These are phyloP conservation scores for Serranus cabrilla DNA, from an alignment of 2,797 vertebrate species.

Conservation along the genomic window DNA sequence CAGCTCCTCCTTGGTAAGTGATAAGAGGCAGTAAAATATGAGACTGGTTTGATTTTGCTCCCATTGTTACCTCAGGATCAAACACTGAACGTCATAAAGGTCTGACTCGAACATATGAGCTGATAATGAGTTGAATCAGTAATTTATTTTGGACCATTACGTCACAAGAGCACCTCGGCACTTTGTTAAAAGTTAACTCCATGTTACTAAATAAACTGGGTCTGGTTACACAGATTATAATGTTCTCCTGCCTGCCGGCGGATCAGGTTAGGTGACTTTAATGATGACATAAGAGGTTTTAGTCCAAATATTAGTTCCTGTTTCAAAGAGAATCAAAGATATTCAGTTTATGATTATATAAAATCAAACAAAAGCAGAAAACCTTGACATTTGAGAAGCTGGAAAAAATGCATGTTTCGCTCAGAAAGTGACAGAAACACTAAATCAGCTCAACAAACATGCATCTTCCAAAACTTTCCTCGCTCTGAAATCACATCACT, in stretches of 20 bases:
- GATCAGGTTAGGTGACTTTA: too few relatives aligned
- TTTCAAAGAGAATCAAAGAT: too few relatives aligned
- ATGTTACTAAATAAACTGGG: constrained; percentile 25
- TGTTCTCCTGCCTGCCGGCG: background rate
- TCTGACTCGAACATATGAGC: constrained; percentile 1
- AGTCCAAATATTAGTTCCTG: too few relatives aligned
- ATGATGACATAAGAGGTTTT: too few relatives aligned
- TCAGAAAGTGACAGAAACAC: too few relatives aligned
- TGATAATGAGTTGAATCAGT: constrained; percentile 16
- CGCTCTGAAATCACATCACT: constrained; percentile 35
- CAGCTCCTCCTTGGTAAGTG: constrained; percentile 37
- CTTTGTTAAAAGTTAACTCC: constrained; percentile 38
- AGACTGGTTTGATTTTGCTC: constrained; percentile 14
- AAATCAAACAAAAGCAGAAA: background rate
- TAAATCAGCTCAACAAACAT: too few relatives aligned
- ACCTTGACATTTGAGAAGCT: background rate
- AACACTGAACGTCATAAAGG: constrained; percentile 35
- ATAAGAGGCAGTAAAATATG: constrained; percentile 68
- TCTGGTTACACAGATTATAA: constrained; percentile 1
- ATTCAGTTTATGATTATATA: background rate
- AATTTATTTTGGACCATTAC: constrained; percentile 26
- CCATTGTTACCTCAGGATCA: constrained; percentile 9
- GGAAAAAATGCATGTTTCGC: too few relatives aligned
- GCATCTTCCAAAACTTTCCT: too few relatives aligned
- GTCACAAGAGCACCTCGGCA: background rate